phyloP scores from a whole-genome alignment of 1,140 invertebrate genomes.

The Stegodyphus dumicola region DNA sequence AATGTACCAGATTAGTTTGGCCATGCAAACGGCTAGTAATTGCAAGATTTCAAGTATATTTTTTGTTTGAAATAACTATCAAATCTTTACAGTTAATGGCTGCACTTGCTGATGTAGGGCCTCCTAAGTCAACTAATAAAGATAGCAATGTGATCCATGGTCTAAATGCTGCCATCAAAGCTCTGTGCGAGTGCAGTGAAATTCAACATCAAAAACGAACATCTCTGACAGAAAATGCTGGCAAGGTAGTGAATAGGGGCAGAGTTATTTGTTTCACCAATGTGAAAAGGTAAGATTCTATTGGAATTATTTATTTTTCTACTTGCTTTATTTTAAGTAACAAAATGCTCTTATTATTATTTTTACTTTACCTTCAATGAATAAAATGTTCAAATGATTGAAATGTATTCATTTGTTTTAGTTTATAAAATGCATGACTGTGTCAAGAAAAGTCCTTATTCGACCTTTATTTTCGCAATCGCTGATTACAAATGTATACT shows the following conservation, averaged over 20 bases:
- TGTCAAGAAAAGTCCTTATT: no score
- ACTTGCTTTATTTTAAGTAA: no score
- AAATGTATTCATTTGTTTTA: no score
- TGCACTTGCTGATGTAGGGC: slow-evolving; percentile 78
- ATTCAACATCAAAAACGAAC: slow-evolving; percentile 75
- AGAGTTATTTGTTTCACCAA: slow-evolving; percentile 63
- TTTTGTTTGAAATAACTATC: slow-evolving; percentile 2
- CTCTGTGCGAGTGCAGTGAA: slow-evolving; percentile 83
- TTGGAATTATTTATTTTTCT: neutral
- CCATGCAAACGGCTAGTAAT: no score
- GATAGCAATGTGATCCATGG: slow-evolving; percentile 85
- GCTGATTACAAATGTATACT: no score
- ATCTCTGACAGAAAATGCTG: slow-evolving; percentile 66
- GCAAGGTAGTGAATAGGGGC: slow-evolving; percentile 61
- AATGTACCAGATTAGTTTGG: no score
- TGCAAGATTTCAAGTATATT: no score
- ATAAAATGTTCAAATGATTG: no score
- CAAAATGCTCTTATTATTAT: no score
- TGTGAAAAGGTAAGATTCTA: slow-evolving; percentile 54
- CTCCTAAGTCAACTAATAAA: slow-evolving; percentile 67
- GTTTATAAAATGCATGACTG: no score
- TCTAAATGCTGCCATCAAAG: slow-evolving; percentile 86
- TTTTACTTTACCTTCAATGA: no score
- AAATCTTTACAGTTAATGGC: slow-evolving; percentile 74
- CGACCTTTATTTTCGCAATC: no score